Conservation (phyloP, 2,113 vertebrate genomes). For the Pseudopipra pipra region DNA sequence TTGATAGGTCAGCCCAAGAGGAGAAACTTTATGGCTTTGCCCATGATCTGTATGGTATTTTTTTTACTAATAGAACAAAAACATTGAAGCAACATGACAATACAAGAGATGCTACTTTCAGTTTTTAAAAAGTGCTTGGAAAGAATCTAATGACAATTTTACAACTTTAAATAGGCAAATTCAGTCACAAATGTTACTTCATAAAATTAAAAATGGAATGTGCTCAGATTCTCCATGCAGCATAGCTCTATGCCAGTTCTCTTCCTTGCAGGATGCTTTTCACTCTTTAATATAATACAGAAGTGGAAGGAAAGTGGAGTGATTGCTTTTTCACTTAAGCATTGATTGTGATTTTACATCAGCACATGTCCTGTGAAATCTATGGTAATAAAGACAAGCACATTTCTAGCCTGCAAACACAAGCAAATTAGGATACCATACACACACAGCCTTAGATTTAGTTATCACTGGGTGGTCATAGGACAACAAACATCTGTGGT, state of each 20-base stretch:
- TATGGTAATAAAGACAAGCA: background rate
- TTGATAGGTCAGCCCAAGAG: background rate
- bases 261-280: background rate
- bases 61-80: background rate
- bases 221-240: background rate
- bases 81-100: background rate
- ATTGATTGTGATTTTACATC: background rate
- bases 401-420: background rate
- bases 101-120: background rate
- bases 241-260: background rate
- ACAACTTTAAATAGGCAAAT: background rate
- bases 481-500: background rate
- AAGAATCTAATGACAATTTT: background rate
- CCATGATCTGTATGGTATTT: background rate
- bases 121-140: background rate
- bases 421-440: background rate
- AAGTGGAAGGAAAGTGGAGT: background rate
- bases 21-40: background rate
- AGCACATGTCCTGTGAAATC: background rate
- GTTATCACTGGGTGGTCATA: background rate
- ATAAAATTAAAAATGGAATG: background rate
- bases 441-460: background rate
- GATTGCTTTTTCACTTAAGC: background rate
- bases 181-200: background rate
- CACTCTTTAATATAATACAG: background rate